Evolutionary conservation across 2,888 invertebrate species (phyloP), one percentile per base, ranked within the genome.

Genomic region (Drosophila kambysellisi): DNA sequence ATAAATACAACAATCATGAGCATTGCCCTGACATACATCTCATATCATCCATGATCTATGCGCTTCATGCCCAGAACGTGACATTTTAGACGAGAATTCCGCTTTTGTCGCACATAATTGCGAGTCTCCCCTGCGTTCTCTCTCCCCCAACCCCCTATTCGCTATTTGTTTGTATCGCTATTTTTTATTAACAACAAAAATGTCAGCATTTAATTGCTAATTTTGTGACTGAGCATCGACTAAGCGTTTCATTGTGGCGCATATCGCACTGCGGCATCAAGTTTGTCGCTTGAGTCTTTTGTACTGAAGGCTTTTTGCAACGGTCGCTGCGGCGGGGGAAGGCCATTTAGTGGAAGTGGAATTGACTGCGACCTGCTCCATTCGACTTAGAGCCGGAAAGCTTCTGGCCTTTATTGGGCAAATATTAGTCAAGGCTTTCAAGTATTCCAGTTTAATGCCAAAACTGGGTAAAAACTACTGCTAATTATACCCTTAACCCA

Each of bases 11-110:
- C 35, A 61, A 25, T 56, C 48, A 64, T 51, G 37, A 56, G 43
- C 35, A 8, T 20, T 32, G 50, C 90, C 88, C 76, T 89, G 87
- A 83, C 86, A 85, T 63, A 85, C 53, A 63, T 73, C 70, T 73
- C 73, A 68, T 83, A 74, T 66, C 72, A 33, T n/a, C 53, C 32
- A 39, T 50, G 61, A 83, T 86, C 72, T 70, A 50, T 76, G 83
- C 48, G 59, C 68, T 54, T 61, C 71, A 82, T 83, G 78, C 66
- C 63, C 89, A 87, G 82, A 89, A 81, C 89, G 87, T 85, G 85
- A 79, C 70, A 79, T 75, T 80, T 86, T 48, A 51, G 59, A 68
- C 57, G 67, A 79, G 73, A 81, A 76, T 76, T 69, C 68, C 37
- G 33, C 17, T 54, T 56, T 65, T 54, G 56, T 53, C 67, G 58